Evolutionary conservation across 2,888 invertebrate species (phyloP), one percentile per base, ranked within the genome.

Genomic region (Andrena flavipes): DNA sequence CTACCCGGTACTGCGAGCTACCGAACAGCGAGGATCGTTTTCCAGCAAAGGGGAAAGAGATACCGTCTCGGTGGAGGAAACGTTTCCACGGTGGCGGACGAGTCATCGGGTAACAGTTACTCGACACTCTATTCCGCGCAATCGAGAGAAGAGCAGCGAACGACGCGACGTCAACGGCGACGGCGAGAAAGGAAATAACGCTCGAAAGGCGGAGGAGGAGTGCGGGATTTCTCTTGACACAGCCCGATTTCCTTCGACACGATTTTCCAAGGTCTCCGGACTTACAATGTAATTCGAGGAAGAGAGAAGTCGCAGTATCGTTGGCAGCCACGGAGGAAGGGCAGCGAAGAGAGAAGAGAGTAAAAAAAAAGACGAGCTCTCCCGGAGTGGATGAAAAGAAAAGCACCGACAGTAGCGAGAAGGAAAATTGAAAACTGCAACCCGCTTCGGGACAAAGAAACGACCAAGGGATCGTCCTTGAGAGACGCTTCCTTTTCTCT

Each of bases 171-270:
- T 2, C 42, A 13, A 42, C 42, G 42, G 13, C 42, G 13, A 42
- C 42, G 16, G 26, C 20, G 64, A 26, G 26, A 20, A 68, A 63
- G 76, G 74, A 49, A 71, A 59, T 62, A 63, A 33, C 54, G 59
- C 49, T 20, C 10, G 42, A 8, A 49, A 20, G 65, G 49, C 5
- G 20, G 56, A 42, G 30, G 60, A 30, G 63, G 51, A 29, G 35
- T 23, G 35, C 51, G 26, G 35, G 65, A 64, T 73, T 77, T 72
- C 81, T 80, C 68, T 76, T 64, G 71, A 80, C 76, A 54, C 76
- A 71, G 81, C 74, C 80, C 76, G 75, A 75, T 82, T 80, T 75
- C 71, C 80, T 63, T 5, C 82, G 71, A 76, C 82, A 82, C 76
- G 82, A 72, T 81, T 80, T 68, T 65, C 80, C 80, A 76, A 82